These are phyloP conservation scores for Euplexia lucipara DNA, from an alignment of 2,888 invertebrate genomes.

Conservation along the genomic window DNA sequence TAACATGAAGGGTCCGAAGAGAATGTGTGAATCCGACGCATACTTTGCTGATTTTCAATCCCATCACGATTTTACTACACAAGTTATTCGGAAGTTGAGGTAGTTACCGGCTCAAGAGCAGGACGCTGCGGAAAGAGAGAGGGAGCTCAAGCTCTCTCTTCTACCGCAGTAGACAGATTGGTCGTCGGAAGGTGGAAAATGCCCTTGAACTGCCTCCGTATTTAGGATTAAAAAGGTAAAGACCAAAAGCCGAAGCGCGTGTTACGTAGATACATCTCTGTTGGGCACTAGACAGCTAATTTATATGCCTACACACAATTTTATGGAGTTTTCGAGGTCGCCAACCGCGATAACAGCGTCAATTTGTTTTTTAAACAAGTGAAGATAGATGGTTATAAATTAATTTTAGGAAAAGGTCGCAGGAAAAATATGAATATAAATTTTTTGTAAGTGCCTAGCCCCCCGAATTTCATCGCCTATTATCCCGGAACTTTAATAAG, in stretches of 20 bases:
- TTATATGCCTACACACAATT: conserved; percentile 47
- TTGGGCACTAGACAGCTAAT: conserved; percentile 36
- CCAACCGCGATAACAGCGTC: conserved; percentile 57
- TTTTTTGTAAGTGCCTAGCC: not conserved
- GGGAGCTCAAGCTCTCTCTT: too few relatives aligned
- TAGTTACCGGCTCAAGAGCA: too few relatives aligned
- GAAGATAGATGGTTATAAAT: conserved; percentile 61
- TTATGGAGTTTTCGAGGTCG: conserved; percentile 62
- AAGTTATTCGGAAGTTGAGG: too few relatives aligned
- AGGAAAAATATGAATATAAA: conserved; percentile 3
- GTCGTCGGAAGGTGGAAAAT: too few relatives aligned
- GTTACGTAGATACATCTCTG: conserved; percentile 19
- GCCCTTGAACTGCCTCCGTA: too few relatives aligned
- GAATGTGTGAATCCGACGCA: too few relatives aligned
- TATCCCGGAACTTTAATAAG: conserved; percentile 1
- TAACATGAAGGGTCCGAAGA: too few relatives aligned
- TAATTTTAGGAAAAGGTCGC: conserved; percentile 19
- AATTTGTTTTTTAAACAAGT: conserved; percentile 62
- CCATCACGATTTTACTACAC: too few relatives aligned
- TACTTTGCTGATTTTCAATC: too few relatives aligned
- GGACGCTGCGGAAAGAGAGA: too few relatives aligned
- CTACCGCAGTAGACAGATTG: too few relatives aligned
- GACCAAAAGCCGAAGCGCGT: conserved; percentile 6
- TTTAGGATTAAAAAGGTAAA: conserved; percentile 5
- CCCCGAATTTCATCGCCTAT: not conserved